A percentile compares a stretch with the other conserved stretches of the same genome.
These are phyloP conservation scores for Trididemnum miniatum DNA, from an alignment of 23 tunicate species.

Conservation along the genomic window DNA sequence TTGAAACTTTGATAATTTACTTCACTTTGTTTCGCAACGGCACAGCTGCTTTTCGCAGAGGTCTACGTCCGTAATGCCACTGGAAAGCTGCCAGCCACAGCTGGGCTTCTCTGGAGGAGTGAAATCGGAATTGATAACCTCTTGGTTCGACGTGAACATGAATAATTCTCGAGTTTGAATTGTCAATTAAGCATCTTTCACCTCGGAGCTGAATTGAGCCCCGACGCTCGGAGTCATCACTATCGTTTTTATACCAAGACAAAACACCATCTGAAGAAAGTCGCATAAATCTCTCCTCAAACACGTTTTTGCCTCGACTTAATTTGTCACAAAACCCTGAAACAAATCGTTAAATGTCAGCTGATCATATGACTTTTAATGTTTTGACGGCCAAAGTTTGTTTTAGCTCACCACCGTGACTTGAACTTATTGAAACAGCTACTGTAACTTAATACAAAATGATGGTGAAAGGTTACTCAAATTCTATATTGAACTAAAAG, in stretches of 20 bases:
- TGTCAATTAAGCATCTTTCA: constrained; percentile 29
- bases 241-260: constrained; percentile 29
- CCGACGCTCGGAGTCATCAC: constrained; percentile 26
- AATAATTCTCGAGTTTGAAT: background rate
- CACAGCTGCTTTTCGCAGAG: constrained; percentile 34
- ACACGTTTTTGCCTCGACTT: constrained; percentile 32
- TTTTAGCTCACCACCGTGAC: no score
- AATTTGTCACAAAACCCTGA: constrained; percentile 37
- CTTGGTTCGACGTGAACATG: constrained; percentile 17
- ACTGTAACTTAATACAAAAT: no score
- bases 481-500: no score
- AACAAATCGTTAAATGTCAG: no score
- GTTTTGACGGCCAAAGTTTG: no score
- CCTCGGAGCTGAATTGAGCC: constrained; percentile 52
- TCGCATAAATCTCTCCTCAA: constrained; percentile 42
- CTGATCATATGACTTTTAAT: no score
- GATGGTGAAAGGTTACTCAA: no score
- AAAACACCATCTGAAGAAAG: constrained; percentile 39
- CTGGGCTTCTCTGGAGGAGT: constrained; percentile 22
- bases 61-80: constrained; percentile 39
- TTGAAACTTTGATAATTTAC: no score
- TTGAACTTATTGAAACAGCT: no score
- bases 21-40: constrained; percentile 44
- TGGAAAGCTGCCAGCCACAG: constrained; percentile 49
- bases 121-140: constrained; percentile 42